Evolutionary conservation across 2,113 vertebrate genomes (phyloP).

Genomic region (Phrynosoma blainvillii): DNA sequence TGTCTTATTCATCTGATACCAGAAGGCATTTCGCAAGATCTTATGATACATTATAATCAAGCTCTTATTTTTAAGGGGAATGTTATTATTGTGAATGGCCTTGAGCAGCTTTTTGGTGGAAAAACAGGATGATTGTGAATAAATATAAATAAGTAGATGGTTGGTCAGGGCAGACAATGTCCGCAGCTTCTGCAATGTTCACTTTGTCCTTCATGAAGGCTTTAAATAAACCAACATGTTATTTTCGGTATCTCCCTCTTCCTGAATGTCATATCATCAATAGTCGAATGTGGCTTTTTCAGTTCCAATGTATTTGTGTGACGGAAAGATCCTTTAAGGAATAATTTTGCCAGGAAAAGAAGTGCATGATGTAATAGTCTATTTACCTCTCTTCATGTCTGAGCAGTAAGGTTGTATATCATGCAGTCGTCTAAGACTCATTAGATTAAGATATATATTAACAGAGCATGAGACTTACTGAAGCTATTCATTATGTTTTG

Average conservation of each 20-base stretch:
- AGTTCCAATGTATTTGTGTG: not conserved
- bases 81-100: not conserved
- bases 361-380: not conserved
- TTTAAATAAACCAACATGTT: not conserved
- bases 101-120: not conserved
- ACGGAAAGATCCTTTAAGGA: not conserved
- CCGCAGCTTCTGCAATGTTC: not conserved
- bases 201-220: not conserved
- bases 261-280: not conserved
- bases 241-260: not conserved
- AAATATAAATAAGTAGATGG: not conserved
- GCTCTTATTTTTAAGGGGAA: not conserved
- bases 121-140: not conserved
- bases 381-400: not conserved
- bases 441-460: constrained; percentile 15
- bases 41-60: not conserved
- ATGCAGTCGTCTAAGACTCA: not conserved
- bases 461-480: not conserved
- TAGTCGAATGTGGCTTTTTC: not conserved
- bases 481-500: constrained; percentile 22
- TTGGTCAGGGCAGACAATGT: not conserved
- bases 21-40: not conserved
- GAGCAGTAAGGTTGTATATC: not conserved
- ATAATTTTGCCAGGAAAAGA: constrained; percentile 4
- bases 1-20: not conserved